Percentiles rank a stretch among this genome's conserved stretches.
Conservation (phyloP, 2,113 vertebrate genomes). For the Proteles cristata region DNA sequence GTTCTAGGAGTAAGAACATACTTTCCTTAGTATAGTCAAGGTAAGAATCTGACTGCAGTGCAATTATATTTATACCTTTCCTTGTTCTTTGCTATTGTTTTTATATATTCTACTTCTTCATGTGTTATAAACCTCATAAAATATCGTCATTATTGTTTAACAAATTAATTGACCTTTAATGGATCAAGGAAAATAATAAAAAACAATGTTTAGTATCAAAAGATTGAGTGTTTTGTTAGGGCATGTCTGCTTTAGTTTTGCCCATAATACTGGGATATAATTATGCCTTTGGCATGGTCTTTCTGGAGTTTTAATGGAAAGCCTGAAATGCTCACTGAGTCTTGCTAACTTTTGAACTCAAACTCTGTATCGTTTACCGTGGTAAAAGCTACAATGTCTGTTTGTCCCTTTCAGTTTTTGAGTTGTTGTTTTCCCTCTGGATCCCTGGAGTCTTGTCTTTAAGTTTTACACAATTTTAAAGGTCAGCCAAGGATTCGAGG, state of each 20-base stretch:
- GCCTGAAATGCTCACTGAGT: neutral
- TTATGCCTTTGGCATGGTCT: neutral
- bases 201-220: neutral
- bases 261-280: neutral
- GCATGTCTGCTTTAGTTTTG: neutral
- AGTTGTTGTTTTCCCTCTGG: neutral
- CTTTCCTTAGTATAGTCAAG: neutral
- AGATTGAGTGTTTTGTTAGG: neutral
- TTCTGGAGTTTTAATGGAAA: neutral
- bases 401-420: neutral
- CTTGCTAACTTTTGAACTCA: neutral
- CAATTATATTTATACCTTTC: neutral
- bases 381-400: neutral
- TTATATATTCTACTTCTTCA: neutral
- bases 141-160: neutral
- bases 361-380: neutral
- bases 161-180: neutral
- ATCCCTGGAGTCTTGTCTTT: neutral
- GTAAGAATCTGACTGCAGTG: neutral
- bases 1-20: neutral
- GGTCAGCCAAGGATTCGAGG: neutral
- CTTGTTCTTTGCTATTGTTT: neutral
- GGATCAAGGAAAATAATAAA: constrained; percentile 10
- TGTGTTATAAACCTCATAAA: neutral
- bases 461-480: neutral